Percentiles rank a stretch among this genome's conserved stretches.
Conservation (phyloP, 2,113 vertebrate species). For the Porphyrio hochstetteri region DNA sequence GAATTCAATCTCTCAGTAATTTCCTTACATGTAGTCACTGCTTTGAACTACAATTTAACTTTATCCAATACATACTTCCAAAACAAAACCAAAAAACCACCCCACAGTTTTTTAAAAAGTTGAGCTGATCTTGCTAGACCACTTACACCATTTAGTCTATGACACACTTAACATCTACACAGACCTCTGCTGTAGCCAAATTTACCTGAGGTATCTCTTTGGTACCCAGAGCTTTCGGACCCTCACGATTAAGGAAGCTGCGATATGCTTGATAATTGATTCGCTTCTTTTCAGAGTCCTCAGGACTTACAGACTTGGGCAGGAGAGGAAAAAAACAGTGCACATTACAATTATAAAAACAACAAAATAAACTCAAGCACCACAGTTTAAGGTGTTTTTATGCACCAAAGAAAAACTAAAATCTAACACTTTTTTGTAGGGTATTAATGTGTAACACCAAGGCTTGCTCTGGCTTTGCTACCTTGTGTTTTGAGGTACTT, state of each 20-base stretch:
- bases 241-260: constrained; percentile 93
- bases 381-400: not conserved
- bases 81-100: too few relatives aligned
- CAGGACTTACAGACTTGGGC: constrained; percentile 83
- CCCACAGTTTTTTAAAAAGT: not conserved
- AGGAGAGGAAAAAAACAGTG: not conserved
- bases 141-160: not conserved
- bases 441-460: not conserved
- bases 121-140: not conserved
- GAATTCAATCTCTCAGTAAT: not conserved
- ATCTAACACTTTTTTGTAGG: not conserved
- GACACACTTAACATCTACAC: not conserved
- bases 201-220: constrained; percentile 92
- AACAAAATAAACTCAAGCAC: not conserved
- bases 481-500: not conserved
- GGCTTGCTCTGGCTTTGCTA: not conserved
- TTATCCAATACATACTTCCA: not conserved
- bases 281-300: constrained; percentile 90
- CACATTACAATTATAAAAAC: not conserved
- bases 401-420: not conserved
- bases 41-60: not conserved
- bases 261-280: constrained; percentile 86
- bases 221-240: constrained; percentile 93
- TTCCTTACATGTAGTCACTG: not conserved
- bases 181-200: not conserved